These are phyloP conservation scores for Pyrocephalus nanus DNA, from an alignment of 2,797 vertebrate genomes.

Conservation along the genomic window DNA sequence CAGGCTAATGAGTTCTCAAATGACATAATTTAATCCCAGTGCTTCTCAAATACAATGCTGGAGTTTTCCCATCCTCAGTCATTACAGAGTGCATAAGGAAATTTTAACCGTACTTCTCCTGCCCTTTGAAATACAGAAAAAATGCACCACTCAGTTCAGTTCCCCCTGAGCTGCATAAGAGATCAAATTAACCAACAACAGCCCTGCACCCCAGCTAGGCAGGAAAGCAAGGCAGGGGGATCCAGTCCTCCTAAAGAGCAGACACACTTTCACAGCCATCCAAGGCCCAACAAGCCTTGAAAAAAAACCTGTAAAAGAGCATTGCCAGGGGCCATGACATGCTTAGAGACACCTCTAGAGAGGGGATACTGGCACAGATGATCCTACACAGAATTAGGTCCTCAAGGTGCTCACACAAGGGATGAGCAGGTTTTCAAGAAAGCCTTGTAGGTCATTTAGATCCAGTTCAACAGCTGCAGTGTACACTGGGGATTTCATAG, in stretches of 20 bases:
- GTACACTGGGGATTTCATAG: not conserved
- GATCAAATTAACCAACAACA: not conserved
- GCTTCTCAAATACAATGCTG: constrained; percentile 37
- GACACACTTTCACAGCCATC: not conserved
- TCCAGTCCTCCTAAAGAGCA: not conserved
- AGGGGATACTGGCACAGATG: not conserved
- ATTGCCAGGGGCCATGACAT: not conserved
- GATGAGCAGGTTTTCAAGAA: not conserved
- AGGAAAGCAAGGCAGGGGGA: not conserved
- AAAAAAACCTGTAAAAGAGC: not conserved
- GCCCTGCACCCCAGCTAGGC: not conserved
- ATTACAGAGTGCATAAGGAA: not conserved
- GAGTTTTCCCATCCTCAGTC: constrained; percentile 8
- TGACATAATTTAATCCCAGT: constrained; percentile 50
- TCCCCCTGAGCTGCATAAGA: not conserved
- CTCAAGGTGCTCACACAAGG: not conserved
- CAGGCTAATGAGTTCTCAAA: constrained; percentile 60
- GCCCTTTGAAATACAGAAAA: not conserved
- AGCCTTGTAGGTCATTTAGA: not conserved
- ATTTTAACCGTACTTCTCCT: constrained; percentile 12
- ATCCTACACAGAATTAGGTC: not conserved
- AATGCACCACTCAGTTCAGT: not conserved
- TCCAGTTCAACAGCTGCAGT: not conserved
- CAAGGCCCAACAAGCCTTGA: not conserved
- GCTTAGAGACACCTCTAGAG: not conserved